Base-by-base conservation (phyloP, 2,113 vertebrate species). In the Xiphias gladius region DNA sequence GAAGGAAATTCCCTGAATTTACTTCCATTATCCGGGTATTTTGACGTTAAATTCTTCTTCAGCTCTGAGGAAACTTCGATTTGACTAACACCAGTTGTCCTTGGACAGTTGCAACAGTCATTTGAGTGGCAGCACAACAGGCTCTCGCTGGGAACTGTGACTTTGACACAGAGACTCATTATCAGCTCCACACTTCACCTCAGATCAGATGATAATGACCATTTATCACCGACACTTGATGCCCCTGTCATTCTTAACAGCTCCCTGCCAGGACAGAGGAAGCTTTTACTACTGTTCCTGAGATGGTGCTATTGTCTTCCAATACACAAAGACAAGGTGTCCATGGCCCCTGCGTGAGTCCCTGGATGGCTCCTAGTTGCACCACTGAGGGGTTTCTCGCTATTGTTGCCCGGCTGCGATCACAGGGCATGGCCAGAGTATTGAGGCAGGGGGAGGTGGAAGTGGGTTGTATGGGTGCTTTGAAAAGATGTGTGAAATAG, bases 251-350 rank as follows among this genome's bases (percentile, higher is more conserved):
- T 89, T 89, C 86, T 70, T 87, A 90, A 82, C 89, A 88, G 92
- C 93, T 91, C 88, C 90, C 92, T 85, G 79, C 80, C 76, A 93
- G 80, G 89, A 90, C 82, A 88, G 91, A 94, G 94, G 95, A 96
- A 95, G 95, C 90, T 13, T 88, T 89, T 93, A 92, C 89, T 86
- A 83, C 79, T 58, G 59, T 75, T 84, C 71, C 84, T 85, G 92
- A 88, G 80, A 87, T 91, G 91, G 86, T 19, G 19, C 87, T 30
- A 93, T 95, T 95, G 94, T 95, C 81, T 87, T 48, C 89, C 83
- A 96, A 95, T 95, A 95, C 92, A 94, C 95, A 95, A 95, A 93
- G 88, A 86, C 88, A 92, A 94, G 93, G 93, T 93, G 91, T 93
- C 92, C 86, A 88, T 86, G 88, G 66, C 79, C 79, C 66, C 55